These are phyloP conservation scores for Harpegnathos saltator DNA, from an alignment of 1,140 invertebrate species.

Conservation along the genomic window DNA sequence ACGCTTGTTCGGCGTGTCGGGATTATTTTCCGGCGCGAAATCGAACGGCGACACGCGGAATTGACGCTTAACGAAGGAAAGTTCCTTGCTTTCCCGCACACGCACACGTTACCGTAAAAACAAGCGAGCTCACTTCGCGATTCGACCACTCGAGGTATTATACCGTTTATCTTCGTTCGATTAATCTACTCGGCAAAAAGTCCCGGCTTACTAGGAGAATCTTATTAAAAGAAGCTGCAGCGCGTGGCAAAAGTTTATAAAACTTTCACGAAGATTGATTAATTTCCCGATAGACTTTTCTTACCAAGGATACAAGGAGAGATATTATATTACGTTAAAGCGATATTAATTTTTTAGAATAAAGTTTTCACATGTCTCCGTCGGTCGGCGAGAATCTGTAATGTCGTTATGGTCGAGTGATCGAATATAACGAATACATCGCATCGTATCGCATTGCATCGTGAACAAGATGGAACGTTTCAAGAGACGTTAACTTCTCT, in stretches of 20 bases:
- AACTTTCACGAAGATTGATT: conserved; percentile 55
- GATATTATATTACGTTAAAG: conserved; percentile 26
- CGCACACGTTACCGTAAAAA: neutral
- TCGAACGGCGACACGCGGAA: neutral
- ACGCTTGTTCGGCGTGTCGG: neutral
- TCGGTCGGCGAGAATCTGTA: conserved; percentile 15
- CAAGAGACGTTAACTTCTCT: too few species aligned
- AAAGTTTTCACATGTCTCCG: conserved; percentile 35
- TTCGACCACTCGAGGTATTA: conserved; percentile 24
- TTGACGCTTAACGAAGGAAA: neutral
- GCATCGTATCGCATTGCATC: too few species aligned
- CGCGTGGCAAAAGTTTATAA: conserved; percentile 39
- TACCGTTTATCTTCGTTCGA: conserved; percentile 23
- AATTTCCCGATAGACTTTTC: conserved; percentile 46
- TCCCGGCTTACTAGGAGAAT: conserved; percentile 40
- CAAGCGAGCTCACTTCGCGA: neutral
- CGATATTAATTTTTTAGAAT: conserved; percentile 51
- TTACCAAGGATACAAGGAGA: conserved; percentile 48
- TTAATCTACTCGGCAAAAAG: conserved; percentile 34
- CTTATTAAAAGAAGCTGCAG: conserved; percentile 55
- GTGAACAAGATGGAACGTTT: neutral
- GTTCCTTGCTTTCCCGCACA: too few species aligned
- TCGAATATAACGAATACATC: conserved; percentile 25
- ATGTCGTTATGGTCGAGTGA: conserved; percentile 34
- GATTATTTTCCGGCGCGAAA: neutral